Evolutionary conservation across 2,888 invertebrate species (phyloP).

Genomic region (Melanotus villosus): DNA sequence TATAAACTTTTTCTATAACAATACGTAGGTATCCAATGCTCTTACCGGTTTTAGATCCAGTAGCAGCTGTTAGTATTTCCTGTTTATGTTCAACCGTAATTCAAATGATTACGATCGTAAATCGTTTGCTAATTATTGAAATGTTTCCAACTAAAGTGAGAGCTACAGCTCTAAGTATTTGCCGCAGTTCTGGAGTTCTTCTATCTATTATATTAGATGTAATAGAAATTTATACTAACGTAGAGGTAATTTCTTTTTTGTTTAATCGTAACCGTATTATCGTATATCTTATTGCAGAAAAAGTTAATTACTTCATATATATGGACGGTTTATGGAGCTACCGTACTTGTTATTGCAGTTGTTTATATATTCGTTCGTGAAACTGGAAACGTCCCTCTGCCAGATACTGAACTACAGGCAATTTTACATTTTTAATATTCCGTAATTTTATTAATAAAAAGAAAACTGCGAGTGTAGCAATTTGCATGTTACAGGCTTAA

Average conservation of each 20-base stretch:
- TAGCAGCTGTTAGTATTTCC: not conserved
- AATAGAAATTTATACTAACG: too few relatives aligned
- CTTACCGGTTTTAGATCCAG: not conserved
- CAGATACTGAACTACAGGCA: constrained; percentile 28
- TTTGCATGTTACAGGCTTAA: too few relatives aligned
- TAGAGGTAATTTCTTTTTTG: too few relatives aligned
- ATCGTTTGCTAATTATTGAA: not conserved
- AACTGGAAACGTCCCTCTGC: constrained; percentile 18
- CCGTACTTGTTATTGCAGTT: constrained; percentile 7
- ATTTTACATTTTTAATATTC: constrained; percentile 14
- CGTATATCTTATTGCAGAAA: too few relatives aligned
- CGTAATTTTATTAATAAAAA: too few relatives aligned
- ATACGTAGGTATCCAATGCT: not conserved
- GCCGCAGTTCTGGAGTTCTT: not conserved
- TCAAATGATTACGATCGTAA: not conserved
- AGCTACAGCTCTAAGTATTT: not conserved
- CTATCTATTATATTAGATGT: not conserved
- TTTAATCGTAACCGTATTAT: too few relatives aligned
- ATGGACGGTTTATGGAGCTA: constrained; percentile 1
- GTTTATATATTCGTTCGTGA: constrained; percentile 13
- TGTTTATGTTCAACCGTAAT: not conserved
- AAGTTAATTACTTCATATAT: too few relatives aligned
- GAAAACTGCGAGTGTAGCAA: too few relatives aligned
- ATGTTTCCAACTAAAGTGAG: constrained; percentile 8
- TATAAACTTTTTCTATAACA: not conserved